These are phyloP conservation scores for Prionailurus bengalensis DNA, from an alignment of 2,113 vertebrate genomes.

Conservation along the genomic window DNA sequence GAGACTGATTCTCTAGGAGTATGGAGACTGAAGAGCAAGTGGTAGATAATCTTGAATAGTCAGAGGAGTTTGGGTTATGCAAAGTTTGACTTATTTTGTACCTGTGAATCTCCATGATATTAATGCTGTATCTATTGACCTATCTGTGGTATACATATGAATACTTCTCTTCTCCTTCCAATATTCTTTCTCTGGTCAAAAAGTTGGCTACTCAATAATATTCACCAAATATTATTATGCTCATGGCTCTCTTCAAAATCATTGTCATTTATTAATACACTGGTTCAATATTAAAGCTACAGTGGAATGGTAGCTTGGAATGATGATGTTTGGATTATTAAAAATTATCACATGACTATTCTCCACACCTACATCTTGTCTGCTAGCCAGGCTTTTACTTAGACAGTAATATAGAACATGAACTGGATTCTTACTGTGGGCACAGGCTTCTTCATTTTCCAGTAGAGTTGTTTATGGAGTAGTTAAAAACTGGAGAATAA, in stretches of 20 bases:
- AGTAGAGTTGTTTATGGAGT: not conserved
- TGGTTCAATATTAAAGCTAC: not conserved
- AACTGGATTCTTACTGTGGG: not conserved
- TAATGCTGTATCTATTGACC: not conserved
- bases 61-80: not conserved
- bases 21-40: not conserved
- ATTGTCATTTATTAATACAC: not conserved
- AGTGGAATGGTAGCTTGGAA: not conserved
- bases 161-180: not conserved
- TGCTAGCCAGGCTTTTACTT: not conserved
- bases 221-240: not conserved
- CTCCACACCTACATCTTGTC: not conserved
- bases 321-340: not conserved
- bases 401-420: not conserved
- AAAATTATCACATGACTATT: not conserved
- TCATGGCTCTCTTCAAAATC: not conserved
- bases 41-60: not conserved
- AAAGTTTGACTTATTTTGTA: not conserved
- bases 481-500: not conserved
- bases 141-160: not conserved
- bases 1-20: not conserved
- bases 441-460: not conserved
- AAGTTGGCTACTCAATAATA: not conserved
- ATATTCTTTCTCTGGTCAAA: not conserved
- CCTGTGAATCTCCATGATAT: not conserved